Evolutionary conservation across 2,113 vertebrate genomes (phyloP).

Genomic region (Trinectes maculatus): DNA sequence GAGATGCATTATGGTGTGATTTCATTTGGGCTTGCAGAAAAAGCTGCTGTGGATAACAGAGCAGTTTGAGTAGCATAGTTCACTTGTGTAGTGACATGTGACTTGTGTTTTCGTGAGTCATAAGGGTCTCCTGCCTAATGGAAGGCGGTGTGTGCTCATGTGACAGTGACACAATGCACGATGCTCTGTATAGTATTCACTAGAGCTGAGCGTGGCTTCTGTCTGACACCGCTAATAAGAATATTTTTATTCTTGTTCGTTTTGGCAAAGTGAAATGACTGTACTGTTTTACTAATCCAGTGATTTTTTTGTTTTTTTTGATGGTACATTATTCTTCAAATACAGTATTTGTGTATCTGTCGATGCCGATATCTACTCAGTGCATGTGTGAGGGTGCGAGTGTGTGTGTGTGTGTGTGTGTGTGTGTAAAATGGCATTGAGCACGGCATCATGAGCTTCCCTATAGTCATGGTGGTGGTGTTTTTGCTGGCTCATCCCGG

Average conservation of each 20-base stretch:
- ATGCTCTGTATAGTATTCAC: slow-evolving; percentile 72
- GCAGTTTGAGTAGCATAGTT: slow-evolving; percentile 73
- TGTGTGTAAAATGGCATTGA: slow-evolving; percentile 25
- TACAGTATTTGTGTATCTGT: slow-evolving; percentile 27
- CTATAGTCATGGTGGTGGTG: slow-evolving; percentile 65
- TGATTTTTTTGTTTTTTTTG: slow-evolving; percentile 18
- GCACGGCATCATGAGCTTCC: slow-evolving; percentile 61
- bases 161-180: slow-evolving; percentile 79
- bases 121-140: slow-evolving; percentile 82
- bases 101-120: slow-evolving; percentile 83
- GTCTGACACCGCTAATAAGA: slow-evolving; percentile 55
- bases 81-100: slow-evolving; percentile 82
- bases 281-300: neutral
- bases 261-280: slow-evolving; percentile 36
- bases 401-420: slow-evolving; percentile 4
- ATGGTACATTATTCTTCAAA: neutral
- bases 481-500: slow-evolving; percentile 81
- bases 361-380: no score
- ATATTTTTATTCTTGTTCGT: slow-evolving; percentile 48
- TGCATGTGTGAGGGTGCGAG: neutral
- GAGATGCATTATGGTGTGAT: slow-evolving; percentile 78
- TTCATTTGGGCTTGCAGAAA: slow-evolving; percentile 71
- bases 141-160: slow-evolving; percentile 80
- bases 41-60: slow-evolving; percentile 65
- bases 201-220: slow-evolving; percentile 53